These are phyloP conservation scores for Rhynchopsitta pachyrhyncha DNA, from an alignment of 2,113 vertebrate genomes.

Conservation along the genomic window DNA sequence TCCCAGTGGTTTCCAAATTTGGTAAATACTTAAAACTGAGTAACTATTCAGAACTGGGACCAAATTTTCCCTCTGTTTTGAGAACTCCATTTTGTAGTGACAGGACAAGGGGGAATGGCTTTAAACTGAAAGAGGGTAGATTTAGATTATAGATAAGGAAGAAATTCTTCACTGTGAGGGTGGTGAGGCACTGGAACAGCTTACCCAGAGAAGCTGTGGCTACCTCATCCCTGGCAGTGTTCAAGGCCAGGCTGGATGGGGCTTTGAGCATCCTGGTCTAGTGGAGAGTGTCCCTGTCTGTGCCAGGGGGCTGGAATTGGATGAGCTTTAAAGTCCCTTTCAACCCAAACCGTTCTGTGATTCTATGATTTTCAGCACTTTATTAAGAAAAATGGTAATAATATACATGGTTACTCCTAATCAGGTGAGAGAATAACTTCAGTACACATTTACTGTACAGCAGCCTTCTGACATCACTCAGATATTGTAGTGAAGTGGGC, in stretches of 20 bases:
- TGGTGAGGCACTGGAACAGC: not conserved
- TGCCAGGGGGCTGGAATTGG: not conserved
- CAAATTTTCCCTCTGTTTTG: not conserved
- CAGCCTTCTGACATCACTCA: not conserved
- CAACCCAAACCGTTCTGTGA: not conserved
- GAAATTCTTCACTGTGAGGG: not conserved
- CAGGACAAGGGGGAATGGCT: not conserved
- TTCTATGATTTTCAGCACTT: not conserved
- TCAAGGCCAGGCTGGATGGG: not conserved
- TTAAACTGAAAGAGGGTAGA: not conserved
- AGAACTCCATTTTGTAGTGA: not conserved
- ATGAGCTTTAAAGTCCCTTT: not conserved
- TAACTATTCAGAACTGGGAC: not conserved
- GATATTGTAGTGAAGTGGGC: not conserved
- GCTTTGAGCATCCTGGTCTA: not conserved
- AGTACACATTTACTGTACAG: not conserved
- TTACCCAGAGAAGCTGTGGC: not conserved
- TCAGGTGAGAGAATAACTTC: not conserved
- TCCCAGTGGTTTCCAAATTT: constrained; percentile 24
- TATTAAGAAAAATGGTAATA: not conserved
- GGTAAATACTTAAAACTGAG: constrained; percentile 18
- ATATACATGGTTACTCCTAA: not conserved
- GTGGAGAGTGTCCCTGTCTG: not conserved
- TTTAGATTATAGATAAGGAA: not conserved
- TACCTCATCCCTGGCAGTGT: not conserved